Percentiles rank a stretch among this genome's conserved stretches.
Conservation (phyloP, 2,113 vertebrate genomes). For the Cinclus cinclus region DNA sequence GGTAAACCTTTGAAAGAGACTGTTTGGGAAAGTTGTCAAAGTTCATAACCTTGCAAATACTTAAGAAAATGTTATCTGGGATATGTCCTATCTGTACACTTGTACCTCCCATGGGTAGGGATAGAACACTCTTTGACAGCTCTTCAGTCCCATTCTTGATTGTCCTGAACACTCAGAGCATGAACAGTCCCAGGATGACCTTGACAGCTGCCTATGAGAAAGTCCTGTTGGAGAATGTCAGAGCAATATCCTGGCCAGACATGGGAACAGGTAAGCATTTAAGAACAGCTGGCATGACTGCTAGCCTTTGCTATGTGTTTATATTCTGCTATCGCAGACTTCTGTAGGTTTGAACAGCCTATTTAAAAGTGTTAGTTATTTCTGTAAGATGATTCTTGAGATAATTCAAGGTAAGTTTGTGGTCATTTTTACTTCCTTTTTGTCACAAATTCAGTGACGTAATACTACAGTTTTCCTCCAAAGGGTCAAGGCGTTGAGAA, state of each 20-base stretch:
- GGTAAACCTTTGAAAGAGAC: background rate
- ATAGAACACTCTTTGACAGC: background rate
- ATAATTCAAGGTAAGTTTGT: background rate
- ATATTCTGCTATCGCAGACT: background rate
- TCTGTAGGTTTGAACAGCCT: background rate
- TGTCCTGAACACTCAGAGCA: background rate
- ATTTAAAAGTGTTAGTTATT: background rate
- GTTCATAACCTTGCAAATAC: background rate
- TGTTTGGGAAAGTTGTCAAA: background rate
- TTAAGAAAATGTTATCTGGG: background rate
- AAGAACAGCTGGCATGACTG: background rate
- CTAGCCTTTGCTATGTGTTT: background rate
- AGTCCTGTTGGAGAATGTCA: background rate
- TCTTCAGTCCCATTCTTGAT: background rate
- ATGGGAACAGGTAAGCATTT: background rate
- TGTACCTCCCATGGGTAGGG: background rate
- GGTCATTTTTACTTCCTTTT: background rate
- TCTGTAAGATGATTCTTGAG: background rate
- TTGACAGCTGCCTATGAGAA: background rate
- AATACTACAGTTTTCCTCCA: background rate
- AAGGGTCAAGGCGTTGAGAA: background rate
- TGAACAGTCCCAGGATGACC: background rate
- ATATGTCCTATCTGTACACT: background rate
- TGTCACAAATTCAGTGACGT: background rate
- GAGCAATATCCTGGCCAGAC: background rate